A percentile compares a stretch with the other conserved stretches of the same genome.
Conservation (phyloP, 2,888 invertebrate species). For the Lapara coniferarum region DNA sequence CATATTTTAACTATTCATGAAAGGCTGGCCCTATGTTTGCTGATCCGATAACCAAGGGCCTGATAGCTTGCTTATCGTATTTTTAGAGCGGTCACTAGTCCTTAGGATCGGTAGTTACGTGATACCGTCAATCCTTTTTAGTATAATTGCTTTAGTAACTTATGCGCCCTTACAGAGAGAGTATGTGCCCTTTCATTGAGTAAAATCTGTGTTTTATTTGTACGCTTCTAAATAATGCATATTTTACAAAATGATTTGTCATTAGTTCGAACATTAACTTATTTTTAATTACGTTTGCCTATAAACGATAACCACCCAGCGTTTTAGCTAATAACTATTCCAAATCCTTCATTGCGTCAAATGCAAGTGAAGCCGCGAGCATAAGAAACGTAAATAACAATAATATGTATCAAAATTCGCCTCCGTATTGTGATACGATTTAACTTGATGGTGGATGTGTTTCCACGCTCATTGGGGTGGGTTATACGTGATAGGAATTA, state of each 20-base stretch:
- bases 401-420: conserved; percentile 27
- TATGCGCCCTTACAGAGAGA: neutral
- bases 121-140: conserved; percentile 27
- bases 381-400: neutral
- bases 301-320: too few relatives aligned
- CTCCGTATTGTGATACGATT: conserved; percentile 44
- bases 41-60: conserved; percentile 58
- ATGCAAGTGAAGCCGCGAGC: too few relatives aligned
- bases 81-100: conserved; percentile 53
- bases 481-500: conserved; percentile 64
- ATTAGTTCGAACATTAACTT: too few relatives aligned
- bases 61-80: conserved; percentile 65
- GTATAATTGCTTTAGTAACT: conserved; percentile 11
- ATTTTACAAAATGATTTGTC: too few relatives aligned
- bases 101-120: conserved; percentile 36
- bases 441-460: conserved; percentile 50
- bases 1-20: conserved; percentile 71
- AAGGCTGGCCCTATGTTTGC: conserved; percentile 58
- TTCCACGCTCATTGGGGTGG: conserved; percentile 58
- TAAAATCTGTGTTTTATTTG: too few relatives aligned
- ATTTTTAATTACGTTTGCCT: too few relatives aligned
- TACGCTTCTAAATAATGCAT: too few relatives aligned
- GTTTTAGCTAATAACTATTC: too few relatives aligned
- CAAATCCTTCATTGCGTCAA: too few relatives aligned
- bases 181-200: too few relatives aligned